Evolutionary conservation across 2,797 vertebrate genomes (phyloP).

Genomic region (Knipowitschia caucasica): DNA sequence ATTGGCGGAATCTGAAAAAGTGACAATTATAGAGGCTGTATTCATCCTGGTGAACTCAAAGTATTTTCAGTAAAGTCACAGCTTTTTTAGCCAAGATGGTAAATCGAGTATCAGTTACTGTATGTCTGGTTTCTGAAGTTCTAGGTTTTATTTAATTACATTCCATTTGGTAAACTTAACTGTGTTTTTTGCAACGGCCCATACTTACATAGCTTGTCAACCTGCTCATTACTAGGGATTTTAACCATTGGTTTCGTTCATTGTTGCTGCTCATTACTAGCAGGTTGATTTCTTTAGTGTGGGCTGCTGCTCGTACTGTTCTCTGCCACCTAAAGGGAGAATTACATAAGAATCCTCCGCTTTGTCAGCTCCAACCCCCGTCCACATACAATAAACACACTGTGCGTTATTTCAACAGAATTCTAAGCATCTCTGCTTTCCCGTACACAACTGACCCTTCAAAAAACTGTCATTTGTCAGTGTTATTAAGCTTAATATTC

Average conservation of each 20-base stretch:
- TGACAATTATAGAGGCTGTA: too few species aligned
- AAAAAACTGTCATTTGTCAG: conserved; percentile 19
- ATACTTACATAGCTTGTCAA: background rate
- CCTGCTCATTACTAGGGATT: conserved; percentile 50
- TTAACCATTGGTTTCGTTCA: conserved; percentile 29
- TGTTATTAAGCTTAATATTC: conserved; percentile 21
- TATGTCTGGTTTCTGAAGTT: too few species aligned
- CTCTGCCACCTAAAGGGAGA: conserved; percentile 76
- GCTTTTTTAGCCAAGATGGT: too few species aligned
- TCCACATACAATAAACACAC: conserved; percentile 62
- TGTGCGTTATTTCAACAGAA: conserved; percentile 58
- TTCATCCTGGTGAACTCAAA: too few species aligned
- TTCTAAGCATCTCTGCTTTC: conserved; percentile 65
- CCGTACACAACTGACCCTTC: conserved; percentile 71
- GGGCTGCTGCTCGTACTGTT: conserved; percentile 76
- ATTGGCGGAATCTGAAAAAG: too few species aligned
- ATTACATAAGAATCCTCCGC: conserved; percentile 82
- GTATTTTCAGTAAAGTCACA: too few species aligned
- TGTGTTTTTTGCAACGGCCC: background rate
- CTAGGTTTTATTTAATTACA: background rate
- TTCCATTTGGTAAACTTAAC: background rate
- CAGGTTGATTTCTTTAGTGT: conserved; percentile 71
- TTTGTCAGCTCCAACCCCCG: conserved; percentile 74
- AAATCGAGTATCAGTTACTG: too few species aligned
- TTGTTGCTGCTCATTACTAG: conserved; percentile 70